Percentiles rank a stretch among this genome's conserved stretches.
Evolutionary conservation across 2,888 invertebrate species (phyloP).

Genomic region (Lottia gigantea): DNA sequence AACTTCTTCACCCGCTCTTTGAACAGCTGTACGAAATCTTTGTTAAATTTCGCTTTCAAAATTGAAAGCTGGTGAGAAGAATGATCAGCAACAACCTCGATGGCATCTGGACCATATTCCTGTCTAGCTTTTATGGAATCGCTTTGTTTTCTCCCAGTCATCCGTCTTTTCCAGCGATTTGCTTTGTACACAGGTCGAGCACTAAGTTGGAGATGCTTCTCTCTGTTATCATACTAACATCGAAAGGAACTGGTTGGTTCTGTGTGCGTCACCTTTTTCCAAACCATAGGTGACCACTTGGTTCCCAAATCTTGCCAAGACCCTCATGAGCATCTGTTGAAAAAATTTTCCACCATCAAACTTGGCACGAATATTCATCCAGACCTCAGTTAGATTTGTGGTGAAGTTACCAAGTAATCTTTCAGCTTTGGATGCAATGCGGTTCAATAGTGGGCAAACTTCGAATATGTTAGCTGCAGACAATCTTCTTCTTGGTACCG

Average conservation of each 20-base stretch:
- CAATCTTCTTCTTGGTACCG: background rate
- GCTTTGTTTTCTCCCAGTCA: background rate
- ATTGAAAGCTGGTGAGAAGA: too few relatives aligned
- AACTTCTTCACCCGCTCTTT: too few relatives aligned
- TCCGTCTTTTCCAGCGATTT: conserved; percentile 11
- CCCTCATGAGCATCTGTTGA: conserved; percentile 28
- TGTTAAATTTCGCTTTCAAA: too few relatives aligned
- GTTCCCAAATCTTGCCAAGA: conserved; percentile 33
- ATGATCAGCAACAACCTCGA: conserved; percentile 21
- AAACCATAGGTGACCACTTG: conserved; percentile 22
- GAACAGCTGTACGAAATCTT: too few relatives aligned
- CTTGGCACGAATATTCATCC: conserved; percentile 33
- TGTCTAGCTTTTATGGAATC: conserved; percentile 17
- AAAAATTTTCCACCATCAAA: conserved; percentile 36
- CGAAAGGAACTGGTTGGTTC: conserved; percentile 5
- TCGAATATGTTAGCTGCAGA: too few relatives aligned
- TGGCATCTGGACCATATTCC: conserved; percentile 13
- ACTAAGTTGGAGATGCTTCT: background rate
- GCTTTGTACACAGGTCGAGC: conserved; percentile 12
- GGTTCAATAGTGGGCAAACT: too few relatives aligned
- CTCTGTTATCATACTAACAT: background rate
- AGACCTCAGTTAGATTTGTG: conserved; percentile 34
- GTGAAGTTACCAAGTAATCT: too few relatives aligned
- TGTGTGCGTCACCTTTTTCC: conserved; percentile 15
- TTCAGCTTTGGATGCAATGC: too few relatives aligned